Conservation (phyloP, 2,888 invertebrate genomes). For the Chymomyza procnemis region DNA sequence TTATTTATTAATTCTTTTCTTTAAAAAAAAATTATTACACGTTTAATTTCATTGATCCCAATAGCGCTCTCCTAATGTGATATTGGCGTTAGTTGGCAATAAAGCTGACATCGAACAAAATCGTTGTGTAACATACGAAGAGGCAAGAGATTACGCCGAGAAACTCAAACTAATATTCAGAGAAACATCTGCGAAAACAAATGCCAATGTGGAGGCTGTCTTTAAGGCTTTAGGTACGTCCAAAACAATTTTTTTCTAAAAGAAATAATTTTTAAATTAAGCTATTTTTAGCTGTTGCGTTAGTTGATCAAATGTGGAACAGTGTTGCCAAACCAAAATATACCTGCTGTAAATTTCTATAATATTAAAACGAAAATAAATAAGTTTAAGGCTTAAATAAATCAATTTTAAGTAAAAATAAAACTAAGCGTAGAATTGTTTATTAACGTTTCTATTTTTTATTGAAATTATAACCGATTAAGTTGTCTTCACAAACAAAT, state of each 20-base stretch:
- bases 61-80: slow-evolving; percentile 7
- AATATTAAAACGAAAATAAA: too few species aligned
- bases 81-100: slow-evolving; percentile 36
- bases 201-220: slow-evolving; percentile 14
- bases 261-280: background rate
- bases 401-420: background rate
- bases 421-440: slow-evolving; percentile 17
- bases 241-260: too few species aligned
- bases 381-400: too few species aligned
- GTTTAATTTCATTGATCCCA: too few species aligned
- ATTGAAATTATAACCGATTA: slow-evolving; percentile 47
- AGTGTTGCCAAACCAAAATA: too few species aligned
- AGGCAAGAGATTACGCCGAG: slow-evolving; percentile 16
- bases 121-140: slow-evolving; percentile 4
- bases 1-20: too few species aligned
- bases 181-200: slow-evolving; percentile 35
- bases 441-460: slow-evolving; percentile 61
- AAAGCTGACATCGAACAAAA: slow-evolving; percentile 24
- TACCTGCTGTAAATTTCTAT: too few species aligned
- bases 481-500: slow-evolving; percentile 31
- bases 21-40: too few species aligned
- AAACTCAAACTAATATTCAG: slow-evolving; percentile 30
- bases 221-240: slow-evolving; percentile 24
- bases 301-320: too few species aligned
- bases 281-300: too few species aligned